A percentile compares a stretch with the other conserved stretches of the same genome.
Evolutionary conservation across 1,140 invertebrate species (phyloP).

Genomic region (Neelides sp.): DNA sequence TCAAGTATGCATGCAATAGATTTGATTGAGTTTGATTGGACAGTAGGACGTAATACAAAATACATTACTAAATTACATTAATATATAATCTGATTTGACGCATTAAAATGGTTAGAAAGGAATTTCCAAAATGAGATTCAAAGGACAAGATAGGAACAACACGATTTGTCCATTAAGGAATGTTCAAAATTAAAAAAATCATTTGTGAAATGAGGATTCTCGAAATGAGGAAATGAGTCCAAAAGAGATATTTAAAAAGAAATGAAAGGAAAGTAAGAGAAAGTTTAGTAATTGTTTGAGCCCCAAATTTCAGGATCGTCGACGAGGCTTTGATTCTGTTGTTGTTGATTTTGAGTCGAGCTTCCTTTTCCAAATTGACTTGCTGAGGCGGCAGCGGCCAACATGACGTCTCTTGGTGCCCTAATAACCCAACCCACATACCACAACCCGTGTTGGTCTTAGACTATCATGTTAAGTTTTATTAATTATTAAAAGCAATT

Average conservation of each 20-base stretch:
- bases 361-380: not conserved
- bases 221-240: not conserved
- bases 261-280: not conserved
- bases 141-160: not conserved
- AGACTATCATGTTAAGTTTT: not conserved
- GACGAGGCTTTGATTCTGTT: constrained; percentile 15
- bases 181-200: not conserved
- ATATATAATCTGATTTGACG: too few relatives aligned
- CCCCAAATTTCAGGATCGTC: constrained; percentile 32
- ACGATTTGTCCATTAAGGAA: not conserved
- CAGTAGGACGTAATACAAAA: too few relatives aligned
- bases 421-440: too few relatives aligned
- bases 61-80: too few relatives aligned
- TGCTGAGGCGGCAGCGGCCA: constrained; percentile 23
- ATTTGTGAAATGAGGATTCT: not conserved
- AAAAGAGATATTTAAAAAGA: not conserved
- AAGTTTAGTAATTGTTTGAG: constrained; percentile 25
- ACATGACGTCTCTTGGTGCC: constrained; percentile 30
- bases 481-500: not conserved
- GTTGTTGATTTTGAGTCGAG: constrained; percentile 7
- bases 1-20: too few relatives aligned
- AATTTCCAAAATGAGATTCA: not conserved
- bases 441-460: not conserved
- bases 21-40: too few relatives aligned
- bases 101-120: too few relatives aligned